phyloP scores from a whole-genome alignment of 2,888 invertebrate species.

The Lasioglossum figueresi region DNA sequence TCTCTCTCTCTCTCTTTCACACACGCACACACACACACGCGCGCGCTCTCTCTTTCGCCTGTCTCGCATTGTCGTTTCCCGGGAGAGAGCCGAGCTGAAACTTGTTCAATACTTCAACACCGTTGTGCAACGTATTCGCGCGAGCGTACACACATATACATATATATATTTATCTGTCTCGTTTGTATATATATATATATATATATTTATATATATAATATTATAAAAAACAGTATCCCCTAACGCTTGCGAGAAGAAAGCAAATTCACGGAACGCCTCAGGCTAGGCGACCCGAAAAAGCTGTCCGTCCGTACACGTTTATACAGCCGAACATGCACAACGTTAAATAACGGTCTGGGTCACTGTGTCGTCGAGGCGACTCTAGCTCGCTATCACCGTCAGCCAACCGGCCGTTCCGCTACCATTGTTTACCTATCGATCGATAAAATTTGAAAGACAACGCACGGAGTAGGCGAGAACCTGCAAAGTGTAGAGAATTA shows the following conservation, averaged over 20 bases:
- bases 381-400: not conserved
- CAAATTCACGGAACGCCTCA: constrained; percentile 56
- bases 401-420: not conserved
- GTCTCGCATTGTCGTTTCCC: not conserved
- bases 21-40: not conserved
- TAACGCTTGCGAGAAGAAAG: constrained; percentile 70
- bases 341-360: constrained; percentile 58
- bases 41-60: not conserved
- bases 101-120: constrained; percentile 82
- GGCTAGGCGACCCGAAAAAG: constrained; percentile 54
- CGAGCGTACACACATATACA: constrained; percentile 72
- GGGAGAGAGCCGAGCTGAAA: constrained; percentile 79
- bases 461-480: constrained; percentile 19
- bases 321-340: constrained; percentile 66
- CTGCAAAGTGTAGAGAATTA: not conserved
- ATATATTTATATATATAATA: constrained; percentile 65
- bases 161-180: constrained; percentile 67
- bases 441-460: constrained; percentile 26
- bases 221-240: constrained; percentile 72
- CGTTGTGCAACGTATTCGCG: constrained; percentile 72
- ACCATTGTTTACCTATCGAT: constrained; percentile 3
- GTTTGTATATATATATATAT: constrained; percentile 66
- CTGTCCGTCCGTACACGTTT: constrained; percentile 60
- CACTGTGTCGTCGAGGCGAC: not conserved
- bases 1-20: not conserved